Evolutionary conservation across 2,113 vertebrate genomes (phyloP), one percentile per base, ranked within the genome.

Genomic region (Grus americana): DNA sequence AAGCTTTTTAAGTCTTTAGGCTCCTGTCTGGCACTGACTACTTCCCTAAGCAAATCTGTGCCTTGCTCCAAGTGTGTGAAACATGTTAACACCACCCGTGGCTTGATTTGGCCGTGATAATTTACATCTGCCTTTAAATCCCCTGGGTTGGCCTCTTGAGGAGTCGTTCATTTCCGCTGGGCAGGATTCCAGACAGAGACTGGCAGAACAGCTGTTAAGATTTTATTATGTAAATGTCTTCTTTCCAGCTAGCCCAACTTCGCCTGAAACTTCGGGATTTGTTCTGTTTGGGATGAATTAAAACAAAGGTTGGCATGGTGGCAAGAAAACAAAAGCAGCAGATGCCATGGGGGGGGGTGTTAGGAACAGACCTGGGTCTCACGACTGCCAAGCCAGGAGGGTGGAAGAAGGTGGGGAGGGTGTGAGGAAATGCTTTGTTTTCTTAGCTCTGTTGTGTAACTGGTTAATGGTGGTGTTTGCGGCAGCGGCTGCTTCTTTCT

Each of bases 371-470:
- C 50, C 82, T 58, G 27, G 30, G 27, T 16, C 86, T 92, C 16
- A 4, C 1, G 14, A 6, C 62, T 65, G 42, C 16, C 1, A 6
- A 75, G 66, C 47, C 26, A 5, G 47, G 58, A 73, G 87, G 55
- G n/a, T 78, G 49, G 75, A 70, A 38, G 79, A 58, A 92, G 82
- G 79, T 95, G 92, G 68, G 49, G 65, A 92, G 82, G 44, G 75
- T 22, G 44, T 36, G 73, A 93, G 83, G 95, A 95, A 97, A 92
- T 26, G 57, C 92, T 94, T 86, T 96, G 92, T 94, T 97, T 96
- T 79, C 79, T 74, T 67, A n/a, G 88, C 66, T 85, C 66, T 42
- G 70, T 89, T 93, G 86, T 95, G 92, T 94, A 95, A 92, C 34
- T 92, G 62, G 92, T 91, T 93, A 79, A 75, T 86, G 79, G 91